Evolutionary conservation across 1,140 invertebrate species (phyloP).

Genomic region (Euura saliciscinereae): DNA sequence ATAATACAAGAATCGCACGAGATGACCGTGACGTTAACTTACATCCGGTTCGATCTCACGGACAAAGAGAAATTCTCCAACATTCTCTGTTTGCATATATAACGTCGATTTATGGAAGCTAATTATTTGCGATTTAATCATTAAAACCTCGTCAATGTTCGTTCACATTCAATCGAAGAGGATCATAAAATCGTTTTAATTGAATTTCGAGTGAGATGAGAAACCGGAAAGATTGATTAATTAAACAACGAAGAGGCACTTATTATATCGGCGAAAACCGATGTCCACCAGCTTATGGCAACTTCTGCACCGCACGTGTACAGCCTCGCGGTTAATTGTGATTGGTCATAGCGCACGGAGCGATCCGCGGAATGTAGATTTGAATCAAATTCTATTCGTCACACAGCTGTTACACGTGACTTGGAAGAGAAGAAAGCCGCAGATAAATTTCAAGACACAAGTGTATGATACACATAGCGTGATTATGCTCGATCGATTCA

Average conservation of each 20-base stretch:
- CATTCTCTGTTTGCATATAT: background rate
- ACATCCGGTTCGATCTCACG: background rate
- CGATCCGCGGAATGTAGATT: background rate
- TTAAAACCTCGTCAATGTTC: no score
- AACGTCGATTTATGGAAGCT: no score
- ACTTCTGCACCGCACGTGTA: background rate
- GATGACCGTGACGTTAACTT: conserved; percentile 5
- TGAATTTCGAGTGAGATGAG: no score
- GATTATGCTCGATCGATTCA: background rate
- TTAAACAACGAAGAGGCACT: no score
- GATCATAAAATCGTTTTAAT: no score
- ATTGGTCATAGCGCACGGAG: background rate
- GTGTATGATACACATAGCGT: background rate
- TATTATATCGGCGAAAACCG: no score
- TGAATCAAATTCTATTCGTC: background rate
- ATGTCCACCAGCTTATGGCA: no score
- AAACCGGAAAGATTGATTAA: no score
- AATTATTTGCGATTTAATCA: no score
- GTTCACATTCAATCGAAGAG: no score
- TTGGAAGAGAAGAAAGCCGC: background rate
- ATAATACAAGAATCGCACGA: background rate
- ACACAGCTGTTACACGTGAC: background rate
- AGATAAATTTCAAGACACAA: background rate
- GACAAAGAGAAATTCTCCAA: background rate
- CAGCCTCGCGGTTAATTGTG: background rate